Conservation (phyloP, 2,888 invertebrate genomes). For the Acanthoscelides obtectus region DNA sequence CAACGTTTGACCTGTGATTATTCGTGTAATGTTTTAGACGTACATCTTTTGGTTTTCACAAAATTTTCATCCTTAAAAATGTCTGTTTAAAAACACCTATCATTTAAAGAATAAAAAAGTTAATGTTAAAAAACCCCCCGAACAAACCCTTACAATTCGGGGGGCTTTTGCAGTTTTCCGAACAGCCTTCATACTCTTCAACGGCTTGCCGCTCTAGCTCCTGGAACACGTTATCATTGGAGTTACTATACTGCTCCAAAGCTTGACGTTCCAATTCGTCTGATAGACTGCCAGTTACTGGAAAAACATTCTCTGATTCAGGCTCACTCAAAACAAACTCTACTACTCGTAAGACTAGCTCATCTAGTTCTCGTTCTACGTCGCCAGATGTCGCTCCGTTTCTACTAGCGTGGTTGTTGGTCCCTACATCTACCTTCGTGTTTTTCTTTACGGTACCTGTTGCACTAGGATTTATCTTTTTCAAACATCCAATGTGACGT, state of each 20-base stretch:
- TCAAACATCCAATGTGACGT: neutral
- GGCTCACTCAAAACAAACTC: slow-evolving; percentile 29
- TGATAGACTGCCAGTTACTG: slow-evolving; percentile 32
- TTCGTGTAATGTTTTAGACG: neutral
- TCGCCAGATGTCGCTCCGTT: neutral
- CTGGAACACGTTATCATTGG: slow-evolving; percentile 55
- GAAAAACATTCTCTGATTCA: slow-evolving; percentile 23
- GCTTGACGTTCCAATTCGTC: slow-evolving; percentile 59
- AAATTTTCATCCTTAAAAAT: slow-evolving; percentile 15
- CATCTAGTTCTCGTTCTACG: slow-evolving; percentile 21
- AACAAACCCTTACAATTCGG: slow-evolving; percentile 26
- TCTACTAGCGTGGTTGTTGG: neutral
- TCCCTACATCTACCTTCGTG: neutral
- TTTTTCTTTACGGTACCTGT: neutral
- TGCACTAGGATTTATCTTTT: neutral
- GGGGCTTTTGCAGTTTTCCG: slow-evolving; percentile 36
- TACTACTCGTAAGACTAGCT: slow-evolving; percentile 26
- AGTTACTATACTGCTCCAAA: slow-evolving; percentile 53
- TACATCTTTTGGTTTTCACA: neutral
- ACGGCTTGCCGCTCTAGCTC: slow-evolving; percentile 63
- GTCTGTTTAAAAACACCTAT: slow-evolving; percentile 22
- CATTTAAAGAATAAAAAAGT: slow-evolving; percentile 20
- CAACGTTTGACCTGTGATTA: slow-evolving; percentile 1
- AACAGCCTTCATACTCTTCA: slow-evolving; percentile 55
- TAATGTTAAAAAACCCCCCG: slow-evolving; percentile 28